Evolutionary conservation across 2,113 vertebrate species (phyloP).

Genomic region (Petaurus breviceps): DNA sequence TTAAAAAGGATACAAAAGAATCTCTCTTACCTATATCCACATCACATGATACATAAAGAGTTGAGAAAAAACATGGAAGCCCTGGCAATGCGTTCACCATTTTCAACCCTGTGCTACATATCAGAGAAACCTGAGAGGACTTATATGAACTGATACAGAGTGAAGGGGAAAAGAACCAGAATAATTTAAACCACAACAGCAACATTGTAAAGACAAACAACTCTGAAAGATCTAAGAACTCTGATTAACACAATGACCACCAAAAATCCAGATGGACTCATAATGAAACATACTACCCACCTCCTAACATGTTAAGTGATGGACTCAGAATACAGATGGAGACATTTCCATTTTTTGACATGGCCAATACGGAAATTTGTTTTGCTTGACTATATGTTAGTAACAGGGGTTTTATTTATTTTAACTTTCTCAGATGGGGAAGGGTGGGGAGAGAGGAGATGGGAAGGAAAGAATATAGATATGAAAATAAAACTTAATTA

Average conservation of each 20-base stretch:
- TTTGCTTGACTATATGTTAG: neutral
- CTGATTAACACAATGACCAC: neutral
- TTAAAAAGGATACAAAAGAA: neutral
- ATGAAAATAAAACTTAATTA: neutral
- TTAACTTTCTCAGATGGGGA: neutral
- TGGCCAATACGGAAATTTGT: neutral
- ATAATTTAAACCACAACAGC: neutral
- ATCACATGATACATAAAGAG: neutral
- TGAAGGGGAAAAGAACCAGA: neutral
- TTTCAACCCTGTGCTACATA: neutral
- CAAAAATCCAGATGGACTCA: no score
- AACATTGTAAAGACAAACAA: neutral
- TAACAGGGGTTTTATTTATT: neutral
- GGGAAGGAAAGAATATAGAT: neutral
- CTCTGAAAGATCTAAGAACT: neutral
- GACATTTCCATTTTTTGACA: neutral
- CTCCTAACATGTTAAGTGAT: neutral
- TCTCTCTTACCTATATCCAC: neutral
- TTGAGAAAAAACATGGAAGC: neutral
- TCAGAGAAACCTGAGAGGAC: neutral
- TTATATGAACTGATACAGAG: neutral
- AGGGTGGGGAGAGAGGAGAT: neutral
- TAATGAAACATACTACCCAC: neutral
- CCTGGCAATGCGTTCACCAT: neutral
- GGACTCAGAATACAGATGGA: neutral